Base-by-base conservation (phyloP, 2,797 vertebrate genomes). In the Acipenser ruthenus region DNA sequence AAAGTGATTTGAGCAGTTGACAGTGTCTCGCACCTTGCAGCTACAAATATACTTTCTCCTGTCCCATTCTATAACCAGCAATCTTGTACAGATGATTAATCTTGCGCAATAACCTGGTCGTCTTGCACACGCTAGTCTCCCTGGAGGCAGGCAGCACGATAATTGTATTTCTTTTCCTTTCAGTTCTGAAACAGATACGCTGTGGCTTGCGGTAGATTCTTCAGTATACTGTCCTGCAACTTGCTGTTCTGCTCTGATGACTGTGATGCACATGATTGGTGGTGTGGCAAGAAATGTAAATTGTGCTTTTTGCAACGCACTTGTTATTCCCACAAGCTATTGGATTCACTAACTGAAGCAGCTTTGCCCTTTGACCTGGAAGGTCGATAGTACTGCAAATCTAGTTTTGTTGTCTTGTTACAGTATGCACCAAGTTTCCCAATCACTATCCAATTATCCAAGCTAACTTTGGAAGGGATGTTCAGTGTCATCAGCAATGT, bases 31-130 rank as follows among this genome's bases (percentile, higher is more conserved):
- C 12, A 58, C 55, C 55, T 55, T 58, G 55, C 6, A 58, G 12
- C 55, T 58, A 58, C 12, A 13, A 58, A 13, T 9, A 72, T 65
- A 50, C 62, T 64, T 53, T 51, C n/a, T 69, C 53, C 66, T 58
- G 69, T 51, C 63, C 62, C 18, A 47, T 65, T 65, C 67, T 67
- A 60, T 67, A 69, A 69, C 68, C 63, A 50, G 49, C 65, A 69
- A 65, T 60, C 63, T 67, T 64, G 60, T 60, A 62, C 65, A 62
- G 67, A 69, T 75, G 69, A 72, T 72, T 75, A 71, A 72, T 75
- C 68, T 62, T 56, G 60, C 51, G 66, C 48, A 11, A 69, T 69
- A 67, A 70, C 71, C 66, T 23, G 37, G 50, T 65, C 56, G 49
- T 56, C 64, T 65, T 47, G 37, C 7, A 12, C 64, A 56, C 18